Evolutionary conservation across 2,113 vertebrate species (phyloP).

Genomic region (Actenoides hombroni): DNA sequence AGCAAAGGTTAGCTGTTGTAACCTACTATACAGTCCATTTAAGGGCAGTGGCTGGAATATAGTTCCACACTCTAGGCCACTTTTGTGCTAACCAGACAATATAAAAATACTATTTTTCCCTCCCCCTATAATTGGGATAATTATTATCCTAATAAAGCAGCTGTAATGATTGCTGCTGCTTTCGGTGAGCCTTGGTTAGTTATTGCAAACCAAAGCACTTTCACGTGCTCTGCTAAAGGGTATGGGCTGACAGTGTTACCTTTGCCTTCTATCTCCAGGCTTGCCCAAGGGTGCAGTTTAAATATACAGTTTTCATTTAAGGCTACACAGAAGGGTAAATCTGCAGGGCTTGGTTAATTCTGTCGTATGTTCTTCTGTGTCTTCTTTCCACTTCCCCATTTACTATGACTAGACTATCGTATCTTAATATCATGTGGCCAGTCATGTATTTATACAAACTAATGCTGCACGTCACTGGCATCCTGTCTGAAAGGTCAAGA

Average conservation of each 20-base stretch:
- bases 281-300: not conserved
- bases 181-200: not conserved
- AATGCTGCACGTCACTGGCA: not conserved
- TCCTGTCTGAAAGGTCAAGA: not conserved
- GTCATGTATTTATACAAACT: not conserved
- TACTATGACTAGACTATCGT: not conserved
- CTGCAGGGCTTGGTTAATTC: not conserved
- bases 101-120: not conserved
- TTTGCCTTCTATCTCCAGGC: not conserved
- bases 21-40: not conserved
- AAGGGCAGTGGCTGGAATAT: not conserved
- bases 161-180: not conserved
- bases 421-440: not conserved
- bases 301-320: not conserved
- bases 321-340: not conserved
- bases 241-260: rapidly evolving
- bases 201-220: not conserved
- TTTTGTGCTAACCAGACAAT: slow-evolving; percentile 10
- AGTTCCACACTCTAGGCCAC: not conserved
- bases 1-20: slow-evolving; percentile 47
- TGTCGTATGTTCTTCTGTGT: not conserved
- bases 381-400: not conserved
- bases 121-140: not conserved
- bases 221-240: not conserved
- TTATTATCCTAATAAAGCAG: not conserved